Evolutionary conservation across 2,797 vertebrate species (phyloP), one percentile per base, ranked within the genome.

Genomic region (Mus caroli): DNA sequence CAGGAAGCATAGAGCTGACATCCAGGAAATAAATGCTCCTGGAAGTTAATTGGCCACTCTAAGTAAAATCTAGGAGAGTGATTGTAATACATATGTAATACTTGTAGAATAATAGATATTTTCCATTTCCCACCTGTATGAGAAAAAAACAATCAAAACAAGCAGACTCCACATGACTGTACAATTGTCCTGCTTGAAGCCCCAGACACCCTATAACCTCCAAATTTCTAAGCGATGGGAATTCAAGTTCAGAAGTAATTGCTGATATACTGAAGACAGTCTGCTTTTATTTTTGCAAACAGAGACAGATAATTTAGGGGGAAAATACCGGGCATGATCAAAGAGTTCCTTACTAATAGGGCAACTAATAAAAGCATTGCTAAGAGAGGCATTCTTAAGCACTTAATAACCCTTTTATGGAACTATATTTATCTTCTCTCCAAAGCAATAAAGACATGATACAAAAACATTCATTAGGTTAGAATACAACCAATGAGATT

Each of bases 121-220:
- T 94, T 91, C 91, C 76, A n/a, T 89, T 91, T 26, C 87, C 52
- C 14, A 78, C 50, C 46, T 83, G 88, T 20, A 17, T 58, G 22
- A 95, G 43, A 92, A 94, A 95, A 64, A 64, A 79, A 54, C n/a
- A 76, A 88, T n/a, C 52, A 78, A 94, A 97, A 94, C 12, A 94
- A 92, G 64, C 17, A 15, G 26, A 46, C 28, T 90, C 75, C 8
- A 58, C 37, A 0, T 52, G 26, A 77, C 50, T 79, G n/a, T 46
- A 50, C 56, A 94, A 89, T 0, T 91, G 46, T 69, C 50, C 78
- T 26, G 64, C 10, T 75, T 76, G 69, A 96, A 96, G 80, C n/a
- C 12, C 76, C 3, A 46, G 58, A 77, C 71, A 54, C 4, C 78
- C 73, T 62, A 56, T 7, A 3, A 77, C 2, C 56, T 60, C 10